Evolutionary conservation across 2,888 invertebrate species (phyloP).

Genomic region (Atethmia centrago): DNA sequence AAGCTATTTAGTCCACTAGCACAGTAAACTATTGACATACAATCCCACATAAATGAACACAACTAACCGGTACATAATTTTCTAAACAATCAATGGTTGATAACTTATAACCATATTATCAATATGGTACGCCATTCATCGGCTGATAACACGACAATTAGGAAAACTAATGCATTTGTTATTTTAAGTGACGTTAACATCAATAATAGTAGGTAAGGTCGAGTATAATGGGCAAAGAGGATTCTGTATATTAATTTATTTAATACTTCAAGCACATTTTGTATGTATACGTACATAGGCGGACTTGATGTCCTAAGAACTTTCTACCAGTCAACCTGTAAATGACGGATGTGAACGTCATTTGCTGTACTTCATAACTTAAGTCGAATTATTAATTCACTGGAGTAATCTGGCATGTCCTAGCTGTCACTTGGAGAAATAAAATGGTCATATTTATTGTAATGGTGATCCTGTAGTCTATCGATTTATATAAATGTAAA

Average conservation of each 20-base stretch:
- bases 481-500: too few relatives aligned
- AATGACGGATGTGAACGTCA: too few relatives aligned
- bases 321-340: too few relatives aligned
- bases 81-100: conserved; percentile 10
- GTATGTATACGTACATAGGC: too few relatives aligned
- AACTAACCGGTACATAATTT: not conserved
- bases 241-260: conserved; percentile 29
- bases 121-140: conserved; percentile 3
- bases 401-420: too few relatives aligned
- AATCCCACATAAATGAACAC: not conserved
- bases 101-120: conserved; percentile 11
- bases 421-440: too few relatives aligned
- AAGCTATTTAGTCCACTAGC: not conserved
- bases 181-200: conserved; percentile 21
- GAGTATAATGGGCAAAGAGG: accelerated
- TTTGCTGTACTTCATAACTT: too few relatives aligned
- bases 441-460: too few relatives aligned
- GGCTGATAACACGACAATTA: conserved; percentile 39
- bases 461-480: too few relatives aligned
- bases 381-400: too few relatives aligned
- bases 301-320: too few relatives aligned
- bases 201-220: not conserved
- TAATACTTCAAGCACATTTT: too few relatives aligned
- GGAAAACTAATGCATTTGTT: conserved; percentile 19
- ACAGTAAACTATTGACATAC: conserved; percentile 14